Evolutionary conservation across 1,140 invertebrate species (phyloP).

Genomic region (Zaprionus camerounensis): DNA sequence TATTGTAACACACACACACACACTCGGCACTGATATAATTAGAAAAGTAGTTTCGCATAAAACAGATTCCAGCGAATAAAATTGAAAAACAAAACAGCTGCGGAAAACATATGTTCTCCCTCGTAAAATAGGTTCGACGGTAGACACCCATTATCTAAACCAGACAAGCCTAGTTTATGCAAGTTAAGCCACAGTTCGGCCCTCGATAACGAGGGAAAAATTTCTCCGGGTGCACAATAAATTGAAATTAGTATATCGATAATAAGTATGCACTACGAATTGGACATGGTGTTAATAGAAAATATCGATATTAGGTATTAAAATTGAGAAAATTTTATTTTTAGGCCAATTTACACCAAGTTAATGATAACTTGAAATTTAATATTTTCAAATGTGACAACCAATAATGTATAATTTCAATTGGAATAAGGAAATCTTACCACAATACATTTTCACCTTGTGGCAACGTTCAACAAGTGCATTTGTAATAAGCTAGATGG

Average conservation of each 20-base stretch:
- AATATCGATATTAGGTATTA: background rate
- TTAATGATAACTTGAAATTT: background rate
- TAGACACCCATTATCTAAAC: background rate
- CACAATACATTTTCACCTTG: background rate
- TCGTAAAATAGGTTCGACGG: background rate
- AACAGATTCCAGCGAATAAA: background rate
- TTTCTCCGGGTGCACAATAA: background rate
- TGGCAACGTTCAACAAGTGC: slow-evolving; percentile 48
- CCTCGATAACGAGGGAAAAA: too few species aligned
- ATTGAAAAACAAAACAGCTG: background rate
- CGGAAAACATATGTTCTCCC: background rate
- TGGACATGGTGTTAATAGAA: background rate
- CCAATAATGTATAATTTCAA: background rate
- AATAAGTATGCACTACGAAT: background rate
- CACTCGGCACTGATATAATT: slow-evolving; percentile 29
- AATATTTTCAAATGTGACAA: background rate
- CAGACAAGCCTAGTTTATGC: background rate
- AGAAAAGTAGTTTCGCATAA: slow-evolving; percentile 1
- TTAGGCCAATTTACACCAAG: background rate
- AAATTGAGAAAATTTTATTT: background rate
- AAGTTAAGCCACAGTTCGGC: background rate
- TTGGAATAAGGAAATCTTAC: background rate
- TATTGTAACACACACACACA: slow-evolving; percentile 14
- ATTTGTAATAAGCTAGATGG: background rate
- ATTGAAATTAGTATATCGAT: slow-evolving; percentile 21